phyloP scores from a whole-genome alignment of 2,888 invertebrate genomes.

The Parascotia fuliginaria region DNA sequence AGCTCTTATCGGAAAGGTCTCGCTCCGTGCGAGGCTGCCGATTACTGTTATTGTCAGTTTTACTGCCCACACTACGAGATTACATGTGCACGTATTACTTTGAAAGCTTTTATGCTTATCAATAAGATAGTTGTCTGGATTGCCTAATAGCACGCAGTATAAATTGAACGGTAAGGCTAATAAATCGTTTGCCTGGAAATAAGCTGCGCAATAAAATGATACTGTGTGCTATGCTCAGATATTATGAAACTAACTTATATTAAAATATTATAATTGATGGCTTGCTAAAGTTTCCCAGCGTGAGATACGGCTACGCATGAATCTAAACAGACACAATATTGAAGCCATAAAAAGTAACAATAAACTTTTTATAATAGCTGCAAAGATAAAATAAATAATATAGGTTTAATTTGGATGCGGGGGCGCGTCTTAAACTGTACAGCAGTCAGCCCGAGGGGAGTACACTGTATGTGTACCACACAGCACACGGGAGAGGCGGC shows the following conservation, averaged over 20 bases:
- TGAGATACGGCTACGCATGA: constrained; percentile 40
- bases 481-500: background rate
- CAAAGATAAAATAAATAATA: constrained; percentile 70
- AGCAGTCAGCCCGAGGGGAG: too few species aligned
- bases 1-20: constrained; percentile 61
- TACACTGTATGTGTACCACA: too few species aligned
- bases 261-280: constrained; percentile 34
- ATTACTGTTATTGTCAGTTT: constrained; percentile 44
- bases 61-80: constrained; percentile 30
- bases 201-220: constrained; percentile 25
- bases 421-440: background rate
- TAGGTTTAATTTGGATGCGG: constrained; percentile 59
- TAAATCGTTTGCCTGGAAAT: constrained; percentile 32
- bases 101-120: constrained; percentile 44
- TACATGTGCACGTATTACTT: constrained; percentile 42
- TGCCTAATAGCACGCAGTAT: constrained; percentile 25
- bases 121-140: constrained; percentile 33
- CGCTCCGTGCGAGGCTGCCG: constrained; percentile 52
- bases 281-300: constrained; percentile 3
- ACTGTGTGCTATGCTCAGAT: background rate
- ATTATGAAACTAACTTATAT: constrained; percentile 4
- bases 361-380: constrained; percentile 71
- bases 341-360: constrained; percentile 71
- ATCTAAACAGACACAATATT: constrained; percentile 62
- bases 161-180: constrained; percentile 17